Percentiles rank a stretch among this genome's conserved stretches.
These are phyloP conservation scores for Eulemur coronatus DNA, from an alignment of 2,797 vertebrate species.

Conservation along the genomic window DNA sequence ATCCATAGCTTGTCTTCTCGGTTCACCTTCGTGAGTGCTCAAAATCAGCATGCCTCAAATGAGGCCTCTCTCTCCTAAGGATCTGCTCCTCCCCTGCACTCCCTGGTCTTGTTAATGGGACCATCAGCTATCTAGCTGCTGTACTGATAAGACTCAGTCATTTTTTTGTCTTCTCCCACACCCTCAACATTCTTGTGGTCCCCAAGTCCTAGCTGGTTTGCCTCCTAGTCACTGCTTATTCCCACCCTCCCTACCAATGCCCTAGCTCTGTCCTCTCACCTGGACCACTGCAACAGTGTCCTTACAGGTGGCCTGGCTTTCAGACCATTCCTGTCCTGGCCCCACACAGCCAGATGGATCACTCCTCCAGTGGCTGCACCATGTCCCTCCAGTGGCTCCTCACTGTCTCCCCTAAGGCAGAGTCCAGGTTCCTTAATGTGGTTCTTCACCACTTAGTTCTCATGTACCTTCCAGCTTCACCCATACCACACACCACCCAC, in stretches of 20 bases:
- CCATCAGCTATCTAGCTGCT: not conserved
- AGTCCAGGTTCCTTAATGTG: not conserved
- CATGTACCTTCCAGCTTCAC: not conserved
- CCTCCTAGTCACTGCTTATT: not conserved
- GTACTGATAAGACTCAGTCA: not conserved
- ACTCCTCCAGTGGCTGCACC: not conserved
- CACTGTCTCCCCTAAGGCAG: not conserved
- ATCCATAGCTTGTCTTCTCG: not conserved
- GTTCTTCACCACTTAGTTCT: not conserved
- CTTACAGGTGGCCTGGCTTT: not conserved
- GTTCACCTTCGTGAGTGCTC: not conserved
- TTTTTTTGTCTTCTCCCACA: not conserved
- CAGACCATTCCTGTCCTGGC: not conserved
- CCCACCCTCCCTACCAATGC: not conserved
- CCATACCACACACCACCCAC: fast-evolving
- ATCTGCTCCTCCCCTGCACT: not conserved
- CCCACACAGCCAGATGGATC: fast-evolving
- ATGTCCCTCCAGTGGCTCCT: not conserved
- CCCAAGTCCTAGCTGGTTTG: not conserved
- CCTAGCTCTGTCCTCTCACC: not conserved
- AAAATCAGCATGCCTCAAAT: not conserved
- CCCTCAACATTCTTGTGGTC: not conserved
- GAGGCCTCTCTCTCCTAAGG: not conserved
- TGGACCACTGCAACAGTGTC: not conserved
- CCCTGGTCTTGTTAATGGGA: not conserved